These are phyloP conservation scores for Dilophus febrilis DNA, from an alignment of 2,888 invertebrate genomes.

Conservation along the genomic window DNA sequence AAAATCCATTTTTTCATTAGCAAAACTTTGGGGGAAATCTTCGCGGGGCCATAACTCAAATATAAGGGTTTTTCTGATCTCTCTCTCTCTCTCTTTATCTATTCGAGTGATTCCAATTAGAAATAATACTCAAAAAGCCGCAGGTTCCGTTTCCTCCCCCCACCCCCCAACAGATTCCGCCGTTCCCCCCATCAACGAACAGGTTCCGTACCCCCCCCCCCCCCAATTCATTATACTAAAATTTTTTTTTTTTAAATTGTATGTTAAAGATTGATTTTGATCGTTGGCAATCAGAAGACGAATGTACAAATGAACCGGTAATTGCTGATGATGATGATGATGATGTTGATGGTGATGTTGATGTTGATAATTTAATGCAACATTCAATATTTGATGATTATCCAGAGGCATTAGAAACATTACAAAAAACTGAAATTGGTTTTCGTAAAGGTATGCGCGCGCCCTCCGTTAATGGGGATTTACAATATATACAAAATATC, in stretches of 20 bases:
- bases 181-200: too few relatives aligned
- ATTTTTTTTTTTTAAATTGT: background rate
- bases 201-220: too few relatives aligned
- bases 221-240: too few relatives aligned
- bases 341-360: constrained; percentile 46
- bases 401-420: constrained; percentile 52
- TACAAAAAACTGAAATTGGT: constrained; percentile 61
- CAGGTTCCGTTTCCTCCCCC: too few relatives aligned
- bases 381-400: constrained; percentile 56
- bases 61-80: background rate
- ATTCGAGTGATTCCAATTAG: too few relatives aligned
- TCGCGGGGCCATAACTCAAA: background rate
- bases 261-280: constrained; percentile 73
- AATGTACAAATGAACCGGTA: too few relatives aligned
- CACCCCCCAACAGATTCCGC: too few relatives aligned
- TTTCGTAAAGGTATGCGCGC: constrained; percentile 47
- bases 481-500: too few relatives aligned
- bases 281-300: constrained; percentile 48
- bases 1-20: background rate
- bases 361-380: too few relatives aligned
- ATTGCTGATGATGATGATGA: constrained; percentile 49
- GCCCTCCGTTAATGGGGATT: too few relatives aligned
- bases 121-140: too few relatives aligned
- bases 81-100: too few relatives aligned
- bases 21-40: background rate